Base-by-base conservation (phyloP, 2,797 vertebrate genomes). In the Onychomys arenicola region DNA sequence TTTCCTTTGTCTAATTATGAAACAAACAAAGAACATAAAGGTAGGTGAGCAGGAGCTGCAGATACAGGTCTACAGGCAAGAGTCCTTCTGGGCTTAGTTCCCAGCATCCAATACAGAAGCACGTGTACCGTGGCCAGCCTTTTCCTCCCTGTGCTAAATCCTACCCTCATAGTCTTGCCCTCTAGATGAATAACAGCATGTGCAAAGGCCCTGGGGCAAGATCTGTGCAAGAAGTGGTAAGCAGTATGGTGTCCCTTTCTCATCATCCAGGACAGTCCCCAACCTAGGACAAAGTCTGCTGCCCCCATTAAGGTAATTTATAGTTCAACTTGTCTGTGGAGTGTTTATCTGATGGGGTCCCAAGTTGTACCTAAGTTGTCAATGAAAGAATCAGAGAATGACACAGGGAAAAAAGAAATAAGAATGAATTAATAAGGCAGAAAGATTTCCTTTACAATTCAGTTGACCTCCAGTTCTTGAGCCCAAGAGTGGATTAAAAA, bases 341-440 rank as follows among this genome's bases (percentile, higher is more conserved):
- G 2, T 49, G 19, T 73, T 93, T 55, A 93, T 63, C 10, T 80
- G 32, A 86, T 86, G 14, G 55, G 32, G 2, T n/a, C 32, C 12
- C 12, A 55, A 57, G 21, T 23, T 94, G 40, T 96, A 69, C 10
- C 65, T 85, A 69, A 91, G 23, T 94, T 95, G 87, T 92, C 27
- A 71, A 84, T 52, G 37, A 81, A 92, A 96, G 29, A 93, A 78
- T 83, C 81, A 78, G 43, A 83, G 23, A 21, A 76, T 40, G 52
- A 67, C 46, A 63, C 19, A 78, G 94, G 93, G 3, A 9, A 88
- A 17, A 85, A 95, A 91, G 82, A 76, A 80, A 32, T 76, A 55
- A 55, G 13, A 55, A 82, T 32, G 77, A 63, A 87, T 49, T 65
- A 71, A 29, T 29, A 55, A 96, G 69, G 7, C 43, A 95, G 9